Conservation (phyloP, 1,140 invertebrate species). For the Tetragnatha versicolor region DNA sequence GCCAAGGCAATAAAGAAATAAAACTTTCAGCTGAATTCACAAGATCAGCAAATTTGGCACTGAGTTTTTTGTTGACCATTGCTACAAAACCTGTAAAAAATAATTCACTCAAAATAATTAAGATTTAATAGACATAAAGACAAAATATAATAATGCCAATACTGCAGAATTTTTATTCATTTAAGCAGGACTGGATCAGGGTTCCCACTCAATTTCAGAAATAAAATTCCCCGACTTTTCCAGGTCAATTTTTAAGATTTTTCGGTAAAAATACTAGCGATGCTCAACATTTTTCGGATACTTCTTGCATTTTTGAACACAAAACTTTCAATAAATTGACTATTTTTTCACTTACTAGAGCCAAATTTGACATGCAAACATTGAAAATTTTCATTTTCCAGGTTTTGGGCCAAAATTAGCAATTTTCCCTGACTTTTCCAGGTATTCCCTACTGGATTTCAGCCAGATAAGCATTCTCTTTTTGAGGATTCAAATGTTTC, state of each 20-base stretch:
- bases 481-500: not conserved
- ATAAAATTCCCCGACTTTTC: not conserved
- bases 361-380: too few species aligned
- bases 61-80: conserved; percentile 93
- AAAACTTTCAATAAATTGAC: too few species aligned
- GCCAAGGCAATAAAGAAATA: conserved; percentile 86
- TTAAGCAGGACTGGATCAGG: not conserved
- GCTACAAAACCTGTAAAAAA: conserved; percentile 80
- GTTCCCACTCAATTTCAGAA: not conserved
- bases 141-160: not conserved
- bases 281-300: too few species aligned
- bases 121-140: not conserved
- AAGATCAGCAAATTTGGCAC: conserved; percentile 83
- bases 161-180: not conserved
- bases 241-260: too few species aligned
- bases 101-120: too few species aligned
- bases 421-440: not conserved
- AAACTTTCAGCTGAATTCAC: conserved; percentile 79
- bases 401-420: too few species aligned
- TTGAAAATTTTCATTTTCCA: too few species aligned
- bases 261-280: too few species aligned
- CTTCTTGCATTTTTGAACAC: too few species aligned
- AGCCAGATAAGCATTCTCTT: not conserved
- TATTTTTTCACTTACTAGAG: too few species aligned
- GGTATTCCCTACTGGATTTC: not conserved